phyloP scores from a whole-genome alignment of 2,888 invertebrate genomes.

The Drosophila prolongata region DNA sequence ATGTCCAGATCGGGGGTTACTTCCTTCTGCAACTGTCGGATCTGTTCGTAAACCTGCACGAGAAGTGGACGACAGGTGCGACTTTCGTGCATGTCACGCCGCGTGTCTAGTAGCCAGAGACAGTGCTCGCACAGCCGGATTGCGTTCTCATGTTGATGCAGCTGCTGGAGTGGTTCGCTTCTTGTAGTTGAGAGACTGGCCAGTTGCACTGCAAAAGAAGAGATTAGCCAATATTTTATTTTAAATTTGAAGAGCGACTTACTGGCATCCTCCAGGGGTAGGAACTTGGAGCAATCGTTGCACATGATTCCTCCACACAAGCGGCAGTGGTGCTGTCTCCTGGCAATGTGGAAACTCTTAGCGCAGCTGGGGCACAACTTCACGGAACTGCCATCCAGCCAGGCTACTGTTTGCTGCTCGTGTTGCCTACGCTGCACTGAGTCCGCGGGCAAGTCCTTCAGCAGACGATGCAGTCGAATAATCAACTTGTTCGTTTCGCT shows the following conservation, averaged over 20 bases:
- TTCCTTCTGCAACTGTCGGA: constrained; percentile 91
- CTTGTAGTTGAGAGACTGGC: constrained; percentile 79
- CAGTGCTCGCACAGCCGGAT: constrained; percentile 91
- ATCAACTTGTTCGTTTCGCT: constrained; percentile 98
- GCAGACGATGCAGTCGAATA: constrained; percentile 95
- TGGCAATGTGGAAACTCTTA: constrained; percentile 92
- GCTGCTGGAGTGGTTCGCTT: constrained; percentile 72
- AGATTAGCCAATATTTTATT: background rate
- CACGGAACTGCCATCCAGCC: constrained; percentile 96
- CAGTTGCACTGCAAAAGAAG: constrained; percentile 69
- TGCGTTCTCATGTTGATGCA: constrained; percentile 85
- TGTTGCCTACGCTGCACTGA: constrained; percentile 90
- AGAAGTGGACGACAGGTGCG: constrained; percentile 92
- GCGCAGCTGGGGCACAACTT: constrained; percentile 96
- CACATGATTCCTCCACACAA: constrained; percentile 97
- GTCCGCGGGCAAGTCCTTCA: constrained; percentile 91
- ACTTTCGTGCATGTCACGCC: constrained; percentile 91
- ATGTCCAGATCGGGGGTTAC: constrained; percentile 89
- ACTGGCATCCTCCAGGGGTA: constrained; percentile 92
- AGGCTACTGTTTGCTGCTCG: constrained; percentile 92
- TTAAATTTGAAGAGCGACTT: constrained; percentile 80
- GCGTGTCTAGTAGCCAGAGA: constrained; percentile 91
- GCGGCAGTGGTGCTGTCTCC: constrained; percentile 98
- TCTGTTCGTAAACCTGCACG: constrained; percentile 92
- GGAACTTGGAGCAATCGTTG: constrained; percentile 94